phyloP scores from a whole-genome alignment of 1,140 invertebrate genomes.

The Prorops nasuta region DNA sequence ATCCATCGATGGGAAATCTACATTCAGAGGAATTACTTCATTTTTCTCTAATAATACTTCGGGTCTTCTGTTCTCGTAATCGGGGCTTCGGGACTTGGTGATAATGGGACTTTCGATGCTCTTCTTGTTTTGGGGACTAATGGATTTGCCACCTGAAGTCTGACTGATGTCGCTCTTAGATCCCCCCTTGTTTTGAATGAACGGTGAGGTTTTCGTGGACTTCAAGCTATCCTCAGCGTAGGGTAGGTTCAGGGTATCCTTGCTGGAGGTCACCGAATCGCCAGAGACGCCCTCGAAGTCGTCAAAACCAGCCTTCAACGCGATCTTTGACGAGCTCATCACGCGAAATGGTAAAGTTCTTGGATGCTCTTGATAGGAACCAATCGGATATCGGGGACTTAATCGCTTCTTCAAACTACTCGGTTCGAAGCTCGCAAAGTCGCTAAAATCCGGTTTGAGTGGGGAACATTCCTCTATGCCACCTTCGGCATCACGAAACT shows the following conservation, averaged over 20 bases:
- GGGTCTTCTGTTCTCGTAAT: constrained; percentile 49
- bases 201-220: constrained; percentile 47
- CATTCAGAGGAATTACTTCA: constrained; percentile 19
- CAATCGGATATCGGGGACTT: constrained; percentile 31
- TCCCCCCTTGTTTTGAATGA: constrained; percentile 30
- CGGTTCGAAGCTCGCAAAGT: constrained; percentile 48
- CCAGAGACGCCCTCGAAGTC: constrained; percentile 47
- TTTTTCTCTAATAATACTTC: constrained; percentile 31
- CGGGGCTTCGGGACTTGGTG: constrained; percentile 26
- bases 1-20: constrained; percentile 37
- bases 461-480: constrained; percentile 49
- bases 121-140: constrained; percentile 36
- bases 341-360: constrained; percentile 34
- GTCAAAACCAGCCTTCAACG: constrained; percentile 49
- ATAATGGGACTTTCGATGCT: constrained; percentile 29
- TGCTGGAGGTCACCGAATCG: constrained; percentile 45
- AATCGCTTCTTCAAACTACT: constrained; percentile 38
- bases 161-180: constrained; percentile 40
- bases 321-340: constrained; percentile 44
- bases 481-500: constrained; percentile 41
- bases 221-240: constrained; percentile 49
- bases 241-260: constrained; percentile 47
- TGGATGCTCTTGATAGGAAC: constrained; percentile 31
- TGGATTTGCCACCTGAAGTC: constrained; percentile 27
- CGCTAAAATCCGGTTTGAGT: constrained; percentile 43